Conservation (phyloP, 2,888 invertebrate species). For the Cosmia trapezina region DNA sequence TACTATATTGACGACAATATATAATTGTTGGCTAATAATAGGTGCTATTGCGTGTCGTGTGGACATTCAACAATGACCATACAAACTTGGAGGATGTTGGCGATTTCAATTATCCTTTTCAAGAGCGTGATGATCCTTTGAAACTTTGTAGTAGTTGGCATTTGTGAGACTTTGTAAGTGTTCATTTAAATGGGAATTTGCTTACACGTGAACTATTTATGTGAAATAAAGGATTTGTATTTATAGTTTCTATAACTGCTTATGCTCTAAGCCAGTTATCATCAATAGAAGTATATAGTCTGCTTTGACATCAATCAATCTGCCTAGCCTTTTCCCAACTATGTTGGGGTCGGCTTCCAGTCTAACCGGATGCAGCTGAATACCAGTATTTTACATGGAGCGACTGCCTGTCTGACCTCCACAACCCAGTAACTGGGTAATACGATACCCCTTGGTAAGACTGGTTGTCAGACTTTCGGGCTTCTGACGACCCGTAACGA, state of each 20-base stretch:
- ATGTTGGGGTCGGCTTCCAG: too few species aligned
- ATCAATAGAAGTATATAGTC: background rate
- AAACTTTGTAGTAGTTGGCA: conserved; percentile 31
- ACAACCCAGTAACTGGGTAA: too few species aligned
- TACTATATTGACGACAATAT: conserved; percentile 64
- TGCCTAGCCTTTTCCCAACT: too few species aligned
- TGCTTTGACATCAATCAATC: background rate
- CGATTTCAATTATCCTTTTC: conserved; percentile 53
- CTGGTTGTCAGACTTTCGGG: too few species aligned
- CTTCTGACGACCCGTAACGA: too few species aligned
- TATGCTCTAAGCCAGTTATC: background rate
- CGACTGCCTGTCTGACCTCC: too few species aligned
- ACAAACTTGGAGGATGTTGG: conserved; percentile 54
- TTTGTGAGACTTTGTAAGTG: conserved; percentile 39
- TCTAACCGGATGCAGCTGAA: too few species aligned
- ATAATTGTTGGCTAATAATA: conserved; percentile 68
- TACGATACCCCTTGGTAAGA: too few species aligned
- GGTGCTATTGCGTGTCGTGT: conserved; percentile 57
- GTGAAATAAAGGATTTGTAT: conserved; percentile 16
- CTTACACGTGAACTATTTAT: conserved; percentile 23
- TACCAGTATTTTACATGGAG: too few species aligned
- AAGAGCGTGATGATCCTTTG: conserved; percentile 56
- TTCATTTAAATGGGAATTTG: conserved; percentile 11
- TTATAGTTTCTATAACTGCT: conserved; percentile 23
- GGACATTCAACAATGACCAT: conserved; percentile 52